Evolutionary conservation across 2,888 invertebrate species (phyloP).

Genomic region (Fabriciana adippe): DNA sequence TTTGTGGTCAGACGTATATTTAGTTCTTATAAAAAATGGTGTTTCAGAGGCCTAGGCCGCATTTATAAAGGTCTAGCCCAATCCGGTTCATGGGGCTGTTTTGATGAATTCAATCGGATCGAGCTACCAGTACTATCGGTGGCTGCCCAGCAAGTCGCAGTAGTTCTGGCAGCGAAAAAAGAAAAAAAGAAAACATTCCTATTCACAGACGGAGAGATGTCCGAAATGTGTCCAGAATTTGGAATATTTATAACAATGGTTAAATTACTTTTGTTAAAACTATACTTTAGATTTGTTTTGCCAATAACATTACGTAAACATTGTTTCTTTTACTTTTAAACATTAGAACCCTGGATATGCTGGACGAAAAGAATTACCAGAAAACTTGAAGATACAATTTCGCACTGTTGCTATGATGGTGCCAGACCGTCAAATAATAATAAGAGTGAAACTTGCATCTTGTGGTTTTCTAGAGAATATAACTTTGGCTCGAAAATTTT

Average conservation of each 20-base stretch:
- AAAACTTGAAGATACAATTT: slow-evolving; percentile 98
- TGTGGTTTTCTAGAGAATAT: slow-evolving; percentile 98
- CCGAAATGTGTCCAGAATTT: slow-evolving; percentile 96
- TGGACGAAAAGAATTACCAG: slow-evolving; percentile 96
- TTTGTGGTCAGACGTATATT: neutral
- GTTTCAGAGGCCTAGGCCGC: slow-evolving; percentile 91
- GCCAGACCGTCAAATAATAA: slow-evolving; percentile 98
- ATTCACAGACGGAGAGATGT: slow-evolving; percentile 96
- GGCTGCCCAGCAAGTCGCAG: slow-evolving; percentile 98
- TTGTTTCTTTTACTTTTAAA: neutral
- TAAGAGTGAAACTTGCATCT: slow-evolving; percentile 96
- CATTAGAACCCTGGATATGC: slow-evolving; percentile 97
- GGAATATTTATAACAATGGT: slow-evolving; percentile 99
- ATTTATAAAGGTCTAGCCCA: slow-evolving; percentile 98
- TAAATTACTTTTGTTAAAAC: slow-evolving; percentile 17
- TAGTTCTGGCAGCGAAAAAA: slow-evolving; percentile 94
- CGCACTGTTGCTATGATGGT: slow-evolving; percentile 99
- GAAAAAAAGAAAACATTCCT: slow-evolving; percentile 95
- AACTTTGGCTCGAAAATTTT: slow-evolving; percentile 96
- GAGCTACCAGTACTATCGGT: slow-evolving; percentile 94
- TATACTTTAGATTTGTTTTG: neutral
- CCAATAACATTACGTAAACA: neutral
- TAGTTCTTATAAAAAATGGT: slow-evolving; percentile 9
- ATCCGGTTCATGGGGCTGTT: slow-evolving; percentile 98
- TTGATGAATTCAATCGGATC: slow-evolving; percentile 98